Conservation (phyloP, 1,140 invertebrate species). For the Sitophilus oryzae region DNA sequence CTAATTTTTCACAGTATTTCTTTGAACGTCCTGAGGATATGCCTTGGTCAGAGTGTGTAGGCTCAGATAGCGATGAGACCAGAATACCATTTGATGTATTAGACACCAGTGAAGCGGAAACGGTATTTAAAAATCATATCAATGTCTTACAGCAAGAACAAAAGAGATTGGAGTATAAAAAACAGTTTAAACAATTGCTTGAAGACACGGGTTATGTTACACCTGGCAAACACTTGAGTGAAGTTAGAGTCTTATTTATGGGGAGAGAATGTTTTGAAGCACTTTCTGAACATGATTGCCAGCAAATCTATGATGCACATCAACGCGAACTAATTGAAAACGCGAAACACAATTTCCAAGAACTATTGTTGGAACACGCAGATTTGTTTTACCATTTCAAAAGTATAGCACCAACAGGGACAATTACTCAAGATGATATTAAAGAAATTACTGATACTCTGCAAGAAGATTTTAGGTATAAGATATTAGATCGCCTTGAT, state of each 20-base stretch:
- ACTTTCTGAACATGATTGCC: conserved; percentile 82
- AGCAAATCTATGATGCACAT: conserved; percentile 91
- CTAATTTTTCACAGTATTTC: conserved; percentile 87
- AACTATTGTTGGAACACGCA: conserved; percentile 88
- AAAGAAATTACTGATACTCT: conserved; percentile 89
- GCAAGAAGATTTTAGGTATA: conserved; percentile 89
- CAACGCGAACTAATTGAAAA: conserved; percentile 87
- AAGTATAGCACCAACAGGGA: conserved; percentile 79
- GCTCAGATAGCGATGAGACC: conserved; percentile 58
- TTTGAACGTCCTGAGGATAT: conserved; percentile 73
- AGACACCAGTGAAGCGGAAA: conserved; percentile 84
- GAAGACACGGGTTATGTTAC: conserved; percentile 93
- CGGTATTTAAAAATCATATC: conserved; percentile 85
- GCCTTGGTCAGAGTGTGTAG: conserved; percentile 72
- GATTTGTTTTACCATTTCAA: conserved; percentile 93
- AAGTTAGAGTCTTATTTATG: conserved; percentile 91
- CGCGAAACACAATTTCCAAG: conserved; percentile 89
- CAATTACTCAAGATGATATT: conserved; percentile 90
- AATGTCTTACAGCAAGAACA: conserved; percentile 86
- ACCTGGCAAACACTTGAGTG: conserved; percentile 85
- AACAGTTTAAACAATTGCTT: conserved; percentile 88
- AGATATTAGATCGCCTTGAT: conserved; percentile 85
- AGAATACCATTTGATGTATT: conserved; percentile 89
- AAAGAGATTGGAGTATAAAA: conserved; percentile 84
- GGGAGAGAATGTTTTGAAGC: conserved; percentile 92